Percentiles rank a stretch among this genome's conserved stretches.
phyloP scores from a whole-genome alignment of 2,888 invertebrate species.

The Callyntrura guangdongensis region DNA sequence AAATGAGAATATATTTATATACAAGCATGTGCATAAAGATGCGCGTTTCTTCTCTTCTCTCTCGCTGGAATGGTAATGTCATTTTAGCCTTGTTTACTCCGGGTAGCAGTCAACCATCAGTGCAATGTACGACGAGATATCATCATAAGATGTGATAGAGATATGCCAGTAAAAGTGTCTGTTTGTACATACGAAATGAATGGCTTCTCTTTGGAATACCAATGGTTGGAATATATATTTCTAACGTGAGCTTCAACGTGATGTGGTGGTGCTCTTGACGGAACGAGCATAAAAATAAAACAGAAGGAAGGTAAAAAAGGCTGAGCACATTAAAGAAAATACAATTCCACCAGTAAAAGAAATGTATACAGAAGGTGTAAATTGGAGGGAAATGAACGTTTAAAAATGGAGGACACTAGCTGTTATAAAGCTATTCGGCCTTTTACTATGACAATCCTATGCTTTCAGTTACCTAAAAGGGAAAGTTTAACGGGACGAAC shows the following conservation, averaged over 20 bases:
- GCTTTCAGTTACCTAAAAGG: not conserved
- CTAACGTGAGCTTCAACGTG: conserved; percentile 43
- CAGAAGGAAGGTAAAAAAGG: not conserved
- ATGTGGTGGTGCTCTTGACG: conserved; percentile 28
- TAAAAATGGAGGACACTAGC: conserved; percentile 14
- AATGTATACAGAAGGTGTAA: no score
- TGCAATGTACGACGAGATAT: no score
- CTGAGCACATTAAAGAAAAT: no score
- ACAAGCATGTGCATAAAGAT: no score
- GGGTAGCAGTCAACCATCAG: conserved; percentile 1
- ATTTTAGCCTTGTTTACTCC: conserved; percentile 29
- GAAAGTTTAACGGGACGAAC: conserved; percentile 4
- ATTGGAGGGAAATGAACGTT: conserved; percentile 13
- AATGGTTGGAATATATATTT: conserved; percentile 38
- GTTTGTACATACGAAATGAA: conserved; percentile 64
- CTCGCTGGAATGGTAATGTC: conserved; percentile 36
- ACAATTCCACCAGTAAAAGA: no score
- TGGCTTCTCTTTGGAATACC: conserved; percentile 49
- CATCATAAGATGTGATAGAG: conserved; percentile 37
- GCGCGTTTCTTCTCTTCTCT: not conserved
- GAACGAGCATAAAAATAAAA: not conserved
- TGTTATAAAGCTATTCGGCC: not conserved
- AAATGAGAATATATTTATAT: conserved; percentile 9
- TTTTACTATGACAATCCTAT: not conserved
- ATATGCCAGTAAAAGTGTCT: conserved; percentile 6